These are phyloP conservation scores for Coendou prehensilis DNA, from an alignment of 2,797 vertebrate genomes.

Conservation along the genomic window DNA sequence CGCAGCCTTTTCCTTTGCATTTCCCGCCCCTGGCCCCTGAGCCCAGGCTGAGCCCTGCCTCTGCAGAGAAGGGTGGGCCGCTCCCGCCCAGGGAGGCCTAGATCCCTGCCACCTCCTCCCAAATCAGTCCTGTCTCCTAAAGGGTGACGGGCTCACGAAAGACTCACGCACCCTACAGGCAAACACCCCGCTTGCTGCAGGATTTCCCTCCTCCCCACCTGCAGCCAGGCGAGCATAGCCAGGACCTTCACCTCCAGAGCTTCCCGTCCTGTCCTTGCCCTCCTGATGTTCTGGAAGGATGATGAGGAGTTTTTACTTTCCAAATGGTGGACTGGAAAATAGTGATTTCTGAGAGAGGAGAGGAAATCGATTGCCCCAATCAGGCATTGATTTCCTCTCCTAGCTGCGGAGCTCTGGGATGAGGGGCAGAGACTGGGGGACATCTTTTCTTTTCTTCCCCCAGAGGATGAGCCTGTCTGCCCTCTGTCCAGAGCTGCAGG, in stretches of 20 bases:
- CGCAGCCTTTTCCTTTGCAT: background rate
- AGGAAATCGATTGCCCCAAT: background rate
- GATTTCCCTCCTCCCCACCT: background rate
- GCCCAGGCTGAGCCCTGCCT: background rate
- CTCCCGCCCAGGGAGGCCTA: too few relatives aligned
- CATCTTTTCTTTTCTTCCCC: background rate
- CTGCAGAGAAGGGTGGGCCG: background rate
- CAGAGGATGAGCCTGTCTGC: background rate
- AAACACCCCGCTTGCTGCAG: rapidly evolving
- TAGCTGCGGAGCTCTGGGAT: background rate
- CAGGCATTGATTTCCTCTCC: rapidly evolving
- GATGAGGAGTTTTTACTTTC: background rate
- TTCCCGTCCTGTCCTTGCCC: rapidly evolving
- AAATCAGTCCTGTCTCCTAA: background rate
- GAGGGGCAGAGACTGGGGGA: background rate
- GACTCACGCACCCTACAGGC: background rate
- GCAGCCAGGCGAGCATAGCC: background rate
- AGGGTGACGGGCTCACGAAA: background rate
- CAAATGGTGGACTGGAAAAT: background rate
- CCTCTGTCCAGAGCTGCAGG: background rate
- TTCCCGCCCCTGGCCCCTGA: rapidly evolving
- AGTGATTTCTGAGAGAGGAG: background rate
- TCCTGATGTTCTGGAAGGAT: background rate
- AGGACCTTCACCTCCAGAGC: background rate
- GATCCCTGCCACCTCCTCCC: background rate